Evolutionary conservation across 1,140 invertebrate species (phyloP), one percentile per base, ranked within the genome.

Genomic region (Lepidurus apus): DNA sequence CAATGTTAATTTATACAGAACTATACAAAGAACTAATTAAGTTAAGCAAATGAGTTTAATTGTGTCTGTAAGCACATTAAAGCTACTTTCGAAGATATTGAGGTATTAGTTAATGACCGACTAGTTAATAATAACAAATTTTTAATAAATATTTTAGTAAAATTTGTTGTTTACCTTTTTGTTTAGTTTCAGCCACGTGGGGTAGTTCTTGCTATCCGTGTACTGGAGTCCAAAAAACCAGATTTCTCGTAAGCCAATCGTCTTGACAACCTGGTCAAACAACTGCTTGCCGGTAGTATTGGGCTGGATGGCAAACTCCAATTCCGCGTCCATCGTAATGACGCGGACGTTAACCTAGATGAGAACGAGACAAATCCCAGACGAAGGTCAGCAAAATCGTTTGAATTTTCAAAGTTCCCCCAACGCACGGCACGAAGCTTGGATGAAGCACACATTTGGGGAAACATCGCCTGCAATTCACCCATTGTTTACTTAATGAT

Each of bases 201-300:
- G 90, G 84, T 97, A 96, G 47, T 95, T 96, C 87, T 99, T 99
- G 82, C 92, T 95, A 87, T 99, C 98, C 79, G 95, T 95, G 87
- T 99, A 99, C 86, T 99, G 98, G 13, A 99, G 91, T 77, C 98
- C 98, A 87, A 99, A 99, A 88, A 98, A 99, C 98, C 98, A 99
- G 80, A 99, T 97, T 88, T 99, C 98, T 81, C 98, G 89, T 26
- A 99, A 90, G 80, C 97, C 98, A 84, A 99, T 99, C 75, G 98
- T 99, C 88, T 99, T 99, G 78, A 99, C 96, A 80, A 99, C 97
- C 88, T 99, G 98, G 86, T 99, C 98, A 87, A 99, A 99, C 24
- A 99, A 91, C 87, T 99, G 98, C 87, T 99, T 99, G 83, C 98
- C 98, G 74, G 98, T 99, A 80, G 98, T 99, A 84, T 93, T 97